phyloP scores from a whole-genome alignment of 2,113 vertebrate species.

The Oryzias javanicus region DNA sequence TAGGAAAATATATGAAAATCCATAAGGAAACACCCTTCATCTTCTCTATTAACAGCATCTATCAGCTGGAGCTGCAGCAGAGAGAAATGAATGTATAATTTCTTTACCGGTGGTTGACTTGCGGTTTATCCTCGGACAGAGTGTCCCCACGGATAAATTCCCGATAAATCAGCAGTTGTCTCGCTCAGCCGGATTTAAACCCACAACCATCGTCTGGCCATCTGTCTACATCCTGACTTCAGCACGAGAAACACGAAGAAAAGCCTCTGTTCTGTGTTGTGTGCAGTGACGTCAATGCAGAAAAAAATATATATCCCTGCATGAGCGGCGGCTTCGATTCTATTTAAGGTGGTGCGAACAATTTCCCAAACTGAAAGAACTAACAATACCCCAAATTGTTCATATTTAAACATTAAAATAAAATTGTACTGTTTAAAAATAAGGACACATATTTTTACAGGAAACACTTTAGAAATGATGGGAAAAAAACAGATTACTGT shows the following conservation, averaged over 20 bases:
- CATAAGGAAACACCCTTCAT: slow-evolving; percentile 38
- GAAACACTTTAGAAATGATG: rapidly evolving
- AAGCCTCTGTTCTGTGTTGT: slow-evolving; percentile 62
- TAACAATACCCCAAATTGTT: neutral
- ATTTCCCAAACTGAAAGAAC: neutral
- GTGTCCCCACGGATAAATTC: slow-evolving; percentile 34
- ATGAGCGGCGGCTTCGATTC: slow-evolving; percentile 61
- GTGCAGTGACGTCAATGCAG: slow-evolving; percentile 80
- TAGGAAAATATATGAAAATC: neutral
- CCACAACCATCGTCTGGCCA: slow-evolving; percentile 14
- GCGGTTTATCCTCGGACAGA: slow-evolving; percentile 48
- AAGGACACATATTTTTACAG: rapidly evolving
- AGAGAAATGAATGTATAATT: slow-evolving; percentile 30
- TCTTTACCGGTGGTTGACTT: slow-evolving; percentile 60
- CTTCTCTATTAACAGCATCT: slow-evolving; percentile 41
- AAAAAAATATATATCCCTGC: slow-evolving; percentile 62
- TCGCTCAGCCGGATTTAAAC: slow-evolving; percentile 35
- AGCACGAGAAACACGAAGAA: slow-evolving; percentile 58
- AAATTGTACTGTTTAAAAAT: rapidly evolving
- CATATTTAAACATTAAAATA: rapidly evolving
- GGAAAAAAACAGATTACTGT: neutral
- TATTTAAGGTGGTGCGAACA: slow-evolving; percentile 71
- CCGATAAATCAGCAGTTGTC: slow-evolving; percentile 38
- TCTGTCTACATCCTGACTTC: slow-evolving; percentile 53
- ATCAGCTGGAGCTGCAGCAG: slow-evolving; percentile 34